Evolutionary conservation across 1,140 invertebrate species (phyloP), one percentile per base, ranked within the genome.

Genomic region (Zaprionus capensis): DNA sequence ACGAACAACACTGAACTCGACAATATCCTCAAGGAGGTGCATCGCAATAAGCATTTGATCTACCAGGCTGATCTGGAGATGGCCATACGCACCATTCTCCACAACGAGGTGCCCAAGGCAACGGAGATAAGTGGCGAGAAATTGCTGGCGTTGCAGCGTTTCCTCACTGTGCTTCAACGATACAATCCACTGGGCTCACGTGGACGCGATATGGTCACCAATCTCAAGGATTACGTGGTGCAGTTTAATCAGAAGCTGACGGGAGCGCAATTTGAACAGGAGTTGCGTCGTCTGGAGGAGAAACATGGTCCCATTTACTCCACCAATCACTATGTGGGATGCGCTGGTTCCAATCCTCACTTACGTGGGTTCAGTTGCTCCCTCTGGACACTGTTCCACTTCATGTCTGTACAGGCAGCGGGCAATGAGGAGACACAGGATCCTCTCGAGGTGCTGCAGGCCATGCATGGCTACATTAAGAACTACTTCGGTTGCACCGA

Each of bases 381-480:
- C 1, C 93, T 99, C 15, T 99, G 99, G 99, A 97, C 95, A 38
- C 94, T 99, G 68, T 99, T 99, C 92, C 99, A 99, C 91, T 97
- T 96, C 51, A 92, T 99, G 24, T 98, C 97, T 11, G 97, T 99
- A 0, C 96, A 96, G 91, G 96, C 96, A 56, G 95, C 95, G 1
- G 75, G 92, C 4, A 92, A 92, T 26, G 90, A 94, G 38, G 88
- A 93, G 1, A 82, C 77, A 5, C 91, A 93, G 51, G 94, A 96
- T 67, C 95, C 95, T 0, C 91, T 93, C 17, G 94, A 96, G 83
- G 95, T 99, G 12, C 93, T 99, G 1, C 93, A 94, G 77, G 96
- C 96, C 1, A 98, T 99, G 94, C 94, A 96, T 91, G 96, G 95
- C 7, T 99, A 99, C 88, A 95, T 99, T 34, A 96, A 97, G 86